Evolutionary conservation across 1,140 invertebrate genomes (phyloP).

Genomic region (Orchestia grillus): DNA sequence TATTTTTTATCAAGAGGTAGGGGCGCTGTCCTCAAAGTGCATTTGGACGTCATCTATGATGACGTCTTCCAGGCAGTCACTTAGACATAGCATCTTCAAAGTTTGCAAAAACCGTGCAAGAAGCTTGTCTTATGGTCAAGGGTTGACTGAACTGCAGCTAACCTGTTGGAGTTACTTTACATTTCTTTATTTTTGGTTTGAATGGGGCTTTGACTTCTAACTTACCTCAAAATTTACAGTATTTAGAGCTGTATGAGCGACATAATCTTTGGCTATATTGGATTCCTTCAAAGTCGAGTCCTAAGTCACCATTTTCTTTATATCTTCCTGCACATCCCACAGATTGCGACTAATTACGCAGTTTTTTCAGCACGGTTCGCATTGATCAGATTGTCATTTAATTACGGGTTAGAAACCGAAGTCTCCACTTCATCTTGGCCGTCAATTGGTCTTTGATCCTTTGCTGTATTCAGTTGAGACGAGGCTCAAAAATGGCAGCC

Average conservation of each 20-base stretch:
- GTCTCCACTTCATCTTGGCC: slow-evolving; percentile 53
- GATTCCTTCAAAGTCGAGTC: not conserved
- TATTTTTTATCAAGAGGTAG: not conserved
- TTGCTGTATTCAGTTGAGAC: slow-evolving; percentile 43
- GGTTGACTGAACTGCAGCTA: not conserved
- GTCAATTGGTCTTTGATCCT: slow-evolving; percentile 49
- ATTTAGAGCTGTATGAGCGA: not conserved
- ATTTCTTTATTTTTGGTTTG: not conserved
- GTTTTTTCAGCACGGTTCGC: slow-evolving; percentile 14
- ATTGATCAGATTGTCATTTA: slow-evolving; percentile 57
- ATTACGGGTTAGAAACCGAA: slow-evolving; percentile 40
- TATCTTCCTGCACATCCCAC: slow-evolving; percentile 49
- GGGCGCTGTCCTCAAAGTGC: not conserved
- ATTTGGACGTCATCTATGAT: not conserved
- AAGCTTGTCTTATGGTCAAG: not conserved
- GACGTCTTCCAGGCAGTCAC: not conserved
- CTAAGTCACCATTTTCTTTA: slow-evolving; percentile 34
- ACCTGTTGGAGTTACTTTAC: not conserved
- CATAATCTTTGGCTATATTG: not conserved
- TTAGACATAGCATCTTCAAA: not conserved
- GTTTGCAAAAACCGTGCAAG: not conserved
- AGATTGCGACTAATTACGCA: slow-evolving; percentile 52
- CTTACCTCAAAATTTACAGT: not conserved
- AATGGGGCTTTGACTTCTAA: not conserved
- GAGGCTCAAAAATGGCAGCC: slow-evolving; percentile 36